A percentile compares a stretch with the other conserved stretches of the same genome.
phyloP scores from a whole-genome alignment of 2,113 vertebrate genomes.

The Macquaria ambigua region DNA sequence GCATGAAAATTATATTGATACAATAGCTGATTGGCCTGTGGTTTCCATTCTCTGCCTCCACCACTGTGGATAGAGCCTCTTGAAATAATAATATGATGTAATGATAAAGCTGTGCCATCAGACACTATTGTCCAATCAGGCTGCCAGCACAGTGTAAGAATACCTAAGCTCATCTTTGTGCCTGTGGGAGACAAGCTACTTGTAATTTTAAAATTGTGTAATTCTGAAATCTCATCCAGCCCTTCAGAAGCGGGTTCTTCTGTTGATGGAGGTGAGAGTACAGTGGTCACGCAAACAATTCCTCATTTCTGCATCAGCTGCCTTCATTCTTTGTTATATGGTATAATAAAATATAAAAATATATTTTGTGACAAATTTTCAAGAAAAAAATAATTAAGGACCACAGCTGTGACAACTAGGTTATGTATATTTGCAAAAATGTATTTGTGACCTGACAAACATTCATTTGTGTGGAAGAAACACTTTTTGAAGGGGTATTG shows the following conservation, averaged over 20 bases:
- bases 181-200: background rate
- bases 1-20: background rate
- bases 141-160: background rate
- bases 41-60: background rate
- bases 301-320: background rate
- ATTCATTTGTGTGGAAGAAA: no score
- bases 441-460: no score
- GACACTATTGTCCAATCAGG: background rate
- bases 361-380: background rate
- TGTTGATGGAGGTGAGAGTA: background rate
- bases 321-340: background rate
- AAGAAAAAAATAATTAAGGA: background rate
- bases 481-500: no score
- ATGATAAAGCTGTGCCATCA: constrained; percentile 4
- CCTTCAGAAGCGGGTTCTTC: background rate
- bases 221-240: background rate
- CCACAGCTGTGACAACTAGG: background rate
- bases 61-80: background rate
- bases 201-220: background rate
- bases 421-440: background rate
- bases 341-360: no score
- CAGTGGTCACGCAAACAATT: background rate
- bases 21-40: constrained; percentile 3
- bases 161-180: background rate
- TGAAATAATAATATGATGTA: background rate